Conservation (phyloP, 2,113 vertebrate species). For the Axis porcinus region DNA sequence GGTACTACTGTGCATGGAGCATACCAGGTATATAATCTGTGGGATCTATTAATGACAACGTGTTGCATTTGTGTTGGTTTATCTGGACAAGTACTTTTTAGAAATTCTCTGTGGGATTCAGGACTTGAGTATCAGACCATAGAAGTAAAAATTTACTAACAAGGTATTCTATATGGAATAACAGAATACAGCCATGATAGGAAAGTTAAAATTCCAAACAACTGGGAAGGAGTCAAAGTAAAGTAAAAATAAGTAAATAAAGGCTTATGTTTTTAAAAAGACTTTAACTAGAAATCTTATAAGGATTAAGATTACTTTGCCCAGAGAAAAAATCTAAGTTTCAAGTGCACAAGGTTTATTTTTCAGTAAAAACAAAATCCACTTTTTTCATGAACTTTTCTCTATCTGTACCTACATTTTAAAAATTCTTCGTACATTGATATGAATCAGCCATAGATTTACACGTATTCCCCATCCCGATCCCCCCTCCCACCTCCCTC, state of each 20-base stretch:
- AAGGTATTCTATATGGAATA: not conserved
- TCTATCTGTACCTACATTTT: not conserved
- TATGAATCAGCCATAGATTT: no score
- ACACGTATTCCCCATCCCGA: no score
- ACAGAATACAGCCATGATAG: not conserved
- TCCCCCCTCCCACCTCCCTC: no score
- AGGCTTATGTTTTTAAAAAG: not conserved
- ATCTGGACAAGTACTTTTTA: not conserved
- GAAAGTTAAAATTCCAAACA: slow-evolving; percentile 28
- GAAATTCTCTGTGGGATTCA: not conserved
- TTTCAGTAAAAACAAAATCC: slow-evolving; percentile 6
- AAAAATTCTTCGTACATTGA: not conserved
- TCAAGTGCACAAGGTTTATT: not conserved
- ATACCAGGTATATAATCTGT: not conserved
- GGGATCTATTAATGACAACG: not conserved
- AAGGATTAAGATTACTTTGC: not conserved
- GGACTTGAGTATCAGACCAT: not conserved
- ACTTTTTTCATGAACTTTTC: not conserved
- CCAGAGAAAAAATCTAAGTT: not conserved
- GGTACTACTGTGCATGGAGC: not conserved
- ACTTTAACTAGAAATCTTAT: not conserved
- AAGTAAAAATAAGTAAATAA: not conserved
- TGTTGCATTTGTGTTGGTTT: not conserved
- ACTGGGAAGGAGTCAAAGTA: not conserved
- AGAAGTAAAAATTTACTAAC: not conserved